Evolutionary conservation across 2,888 invertebrate species (phyloP).

Genomic region (Osedax fenrisi): DNA sequence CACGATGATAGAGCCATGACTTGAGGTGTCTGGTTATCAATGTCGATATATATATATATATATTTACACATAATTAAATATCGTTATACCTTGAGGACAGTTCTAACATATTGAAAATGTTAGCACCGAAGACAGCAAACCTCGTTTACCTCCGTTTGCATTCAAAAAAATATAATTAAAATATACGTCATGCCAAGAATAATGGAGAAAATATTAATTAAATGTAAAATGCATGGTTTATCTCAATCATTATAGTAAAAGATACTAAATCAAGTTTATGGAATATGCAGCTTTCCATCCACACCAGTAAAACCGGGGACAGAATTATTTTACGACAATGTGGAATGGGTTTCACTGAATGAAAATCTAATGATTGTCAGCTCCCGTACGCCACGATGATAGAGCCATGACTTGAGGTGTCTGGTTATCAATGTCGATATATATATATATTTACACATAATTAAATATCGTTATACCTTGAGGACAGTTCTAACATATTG

Average conservation of each 20-base stretch:
- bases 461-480: conserved; percentile 9
- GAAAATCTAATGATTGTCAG: conserved; percentile 3
- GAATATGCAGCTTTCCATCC: conserved; percentile 40
- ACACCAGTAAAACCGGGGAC: conserved; percentile 35
- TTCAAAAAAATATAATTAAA: neutral
- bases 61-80: too few species aligned
- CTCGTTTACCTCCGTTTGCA: neutral
- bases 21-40: conserved; percentile 9
- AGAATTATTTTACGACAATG: conserved; percentile 40
- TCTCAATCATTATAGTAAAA: conserved; percentile 39
- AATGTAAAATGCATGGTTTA: conserved; percentile 42
- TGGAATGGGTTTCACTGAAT: conserved; percentile 41
- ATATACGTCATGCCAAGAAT: neutral
- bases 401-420: conserved; percentile 12
- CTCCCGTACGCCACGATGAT: conserved; percentile 24
- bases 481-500: neutral
- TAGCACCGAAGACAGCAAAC: neutral
- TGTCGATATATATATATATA: neutral
- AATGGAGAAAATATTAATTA: neutral
- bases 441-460: neutral
- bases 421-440: conserved; percentile 15
- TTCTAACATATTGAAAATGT: neutral
- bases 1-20: conserved; percentile 28
- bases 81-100: neutral
- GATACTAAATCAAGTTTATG: conserved; percentile 38